Evolutionary conservation across 2,113 vertebrate genomes (phyloP).

Genomic region (Sorex araneus): DNA sequence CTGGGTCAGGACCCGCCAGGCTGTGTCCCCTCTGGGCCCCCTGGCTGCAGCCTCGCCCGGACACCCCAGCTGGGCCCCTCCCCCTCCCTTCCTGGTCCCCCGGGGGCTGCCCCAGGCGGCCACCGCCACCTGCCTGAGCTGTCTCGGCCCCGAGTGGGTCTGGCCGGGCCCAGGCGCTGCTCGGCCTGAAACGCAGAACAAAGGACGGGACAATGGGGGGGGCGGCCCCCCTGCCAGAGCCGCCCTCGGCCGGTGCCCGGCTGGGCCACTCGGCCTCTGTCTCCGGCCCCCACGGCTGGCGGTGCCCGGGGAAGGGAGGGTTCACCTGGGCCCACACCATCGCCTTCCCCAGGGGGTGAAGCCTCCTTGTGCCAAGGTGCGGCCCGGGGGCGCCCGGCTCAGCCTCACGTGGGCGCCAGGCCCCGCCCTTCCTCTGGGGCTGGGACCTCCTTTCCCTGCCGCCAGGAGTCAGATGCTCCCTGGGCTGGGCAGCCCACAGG

Average conservation of each 20-base stretch:
- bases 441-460: not conserved
- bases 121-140: slow-evolving; percentile 52
- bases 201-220: slow-evolving; percentile 41
- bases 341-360: not conserved
- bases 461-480: not conserved
- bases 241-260: not conserved
- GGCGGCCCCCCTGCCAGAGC: not conserved
- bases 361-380: too few species aligned
- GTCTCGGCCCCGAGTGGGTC: slow-evolving; percentile 1
- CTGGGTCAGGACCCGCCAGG: not conserved
- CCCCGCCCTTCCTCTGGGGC: too few species aligned
- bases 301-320: rapidly evolving
- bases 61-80: not conserved
- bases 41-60: not conserved
- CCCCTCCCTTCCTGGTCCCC: not conserved
- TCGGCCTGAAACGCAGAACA: slow-evolving; percentile 67
- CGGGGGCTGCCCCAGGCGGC: slow-evolving; percentile 58
- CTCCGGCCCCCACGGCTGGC: not conserved
- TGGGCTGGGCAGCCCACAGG: not conserved
- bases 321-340: not conserved
- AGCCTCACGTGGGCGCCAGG: too few species aligned
- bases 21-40: not conserved
- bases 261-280: not conserved
- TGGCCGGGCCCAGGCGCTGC: slow-evolving; percentile 57
- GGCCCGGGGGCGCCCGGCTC: too few species aligned